Conservation (phyloP, 2,113 vertebrate species). For the Paedocypris sp. region DNA sequence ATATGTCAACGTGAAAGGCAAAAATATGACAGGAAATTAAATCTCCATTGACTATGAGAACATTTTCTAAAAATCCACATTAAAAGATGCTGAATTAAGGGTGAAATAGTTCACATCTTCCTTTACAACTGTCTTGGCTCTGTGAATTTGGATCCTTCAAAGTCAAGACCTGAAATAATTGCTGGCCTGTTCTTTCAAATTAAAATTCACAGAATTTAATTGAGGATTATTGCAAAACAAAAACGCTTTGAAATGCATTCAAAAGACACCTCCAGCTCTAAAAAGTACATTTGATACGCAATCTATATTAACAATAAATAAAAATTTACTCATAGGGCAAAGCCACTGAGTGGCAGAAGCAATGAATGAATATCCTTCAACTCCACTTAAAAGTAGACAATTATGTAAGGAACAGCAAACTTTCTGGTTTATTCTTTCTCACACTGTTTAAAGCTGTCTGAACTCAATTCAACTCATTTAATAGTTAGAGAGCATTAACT, state of each 20-base stretch:
- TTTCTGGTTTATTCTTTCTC: background rate
- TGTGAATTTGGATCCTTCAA: background rate
- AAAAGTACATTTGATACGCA: background rate
- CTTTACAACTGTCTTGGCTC: background rate
- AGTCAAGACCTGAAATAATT: background rate
- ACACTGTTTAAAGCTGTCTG: background rate
- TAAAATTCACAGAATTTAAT: background rate
- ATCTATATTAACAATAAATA: background rate
- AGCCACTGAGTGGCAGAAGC: background rate
- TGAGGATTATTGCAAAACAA: background rate
- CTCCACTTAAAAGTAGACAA: background rate
- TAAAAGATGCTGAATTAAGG: background rate
- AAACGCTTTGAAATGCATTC: background rate
- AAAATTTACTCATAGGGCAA: background rate
- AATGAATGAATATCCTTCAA: background rate
- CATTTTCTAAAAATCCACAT: background rate
- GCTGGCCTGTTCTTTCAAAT: background rate
- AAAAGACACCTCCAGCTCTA: background rate
- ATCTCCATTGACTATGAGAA: background rate
- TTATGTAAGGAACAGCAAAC: background rate
- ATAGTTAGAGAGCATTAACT: too few relatives aligned
- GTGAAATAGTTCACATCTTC: background rate
- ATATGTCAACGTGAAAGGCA: background rate
- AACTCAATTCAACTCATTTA: too few relatives aligned
- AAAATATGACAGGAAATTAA: background rate